A percentile compares a stretch with the other conserved stretches of the same genome.
Evolutionary conservation across 1,140 invertebrate species (phyloP).

Genomic region (Cydia fagiglandana): DNA sequence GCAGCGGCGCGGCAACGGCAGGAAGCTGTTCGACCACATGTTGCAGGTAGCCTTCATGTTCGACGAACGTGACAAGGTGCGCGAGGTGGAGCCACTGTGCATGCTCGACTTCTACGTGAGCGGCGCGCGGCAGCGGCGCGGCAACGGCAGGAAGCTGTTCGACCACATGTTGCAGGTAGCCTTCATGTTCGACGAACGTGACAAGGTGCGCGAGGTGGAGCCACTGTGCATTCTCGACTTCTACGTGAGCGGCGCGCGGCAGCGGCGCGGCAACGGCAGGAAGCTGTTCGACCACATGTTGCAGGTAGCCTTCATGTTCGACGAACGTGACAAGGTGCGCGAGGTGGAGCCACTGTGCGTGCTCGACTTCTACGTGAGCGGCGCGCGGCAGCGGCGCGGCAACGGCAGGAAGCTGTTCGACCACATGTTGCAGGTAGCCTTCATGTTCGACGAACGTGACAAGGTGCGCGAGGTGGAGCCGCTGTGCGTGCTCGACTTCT

Average conservation of each 20-base stretch:
- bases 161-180: slow-evolving; percentile 85
- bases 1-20: slow-evolving; percentile 89
- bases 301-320: slow-evolving; percentile 79
- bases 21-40: slow-evolving; percentile 89
- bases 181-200: slow-evolving; percentile 84
- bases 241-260: slow-evolving; percentile 89
- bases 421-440: slow-evolving; percentile 84
- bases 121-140: slow-evolving; percentile 87
- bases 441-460: slow-evolving; percentile 85
- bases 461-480: slow-evolving; percentile 86
- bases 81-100: slow-evolving; percentile 87
- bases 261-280: slow-evolving; percentile 88
- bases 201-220: slow-evolving; percentile 84
- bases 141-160: slow-evolving; percentile 88
- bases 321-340: slow-evolving; percentile 83
- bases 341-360: slow-evolving; percentile 89
- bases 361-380: slow-evolving; percentile 93
- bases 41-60: slow-evolving; percentile 80
- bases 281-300: slow-evolving; percentile 90
- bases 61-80: slow-evolving; percentile 84
- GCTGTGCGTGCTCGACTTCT: slow-evolving; percentile 93
- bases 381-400: slow-evolving; percentile 87
- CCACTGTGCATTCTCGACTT: slow-evolving; percentile 93
- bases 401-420: slow-evolving; percentile 89
- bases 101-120: slow-evolving; percentile 94